These are phyloP conservation scores for Clunio marinus DNA, from an alignment of 2,888 invertebrate genomes.

Conservation along the genomic window DNA sequence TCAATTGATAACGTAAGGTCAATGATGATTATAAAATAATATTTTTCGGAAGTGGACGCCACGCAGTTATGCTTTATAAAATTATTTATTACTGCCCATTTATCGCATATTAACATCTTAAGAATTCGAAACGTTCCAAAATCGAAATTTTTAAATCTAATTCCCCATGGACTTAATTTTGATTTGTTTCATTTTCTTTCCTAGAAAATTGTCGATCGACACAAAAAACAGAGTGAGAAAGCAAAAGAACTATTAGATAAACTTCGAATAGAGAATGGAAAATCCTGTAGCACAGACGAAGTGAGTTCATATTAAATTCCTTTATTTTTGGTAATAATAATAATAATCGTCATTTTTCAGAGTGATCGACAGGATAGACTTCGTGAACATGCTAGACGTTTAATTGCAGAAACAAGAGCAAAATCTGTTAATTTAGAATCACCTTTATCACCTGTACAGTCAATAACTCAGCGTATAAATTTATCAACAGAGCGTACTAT, in stretches of 20 bases:
- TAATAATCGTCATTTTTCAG: constrained; percentile 46
- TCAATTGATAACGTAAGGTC: constrained; percentile 40
- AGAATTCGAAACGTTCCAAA: too few species aligned
- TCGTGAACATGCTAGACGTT: constrained; percentile 79
- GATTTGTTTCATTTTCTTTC: too few species aligned
- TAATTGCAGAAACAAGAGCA: constrained; percentile 80
- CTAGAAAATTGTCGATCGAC: constrained; percentile 51
- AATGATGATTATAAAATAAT: too few species aligned
- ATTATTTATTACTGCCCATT: too few species aligned
- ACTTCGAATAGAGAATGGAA: constrained; percentile 47
- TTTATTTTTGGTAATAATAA: too few species aligned
- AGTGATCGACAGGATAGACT: constrained; percentile 82
- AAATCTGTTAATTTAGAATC: constrained; percentile 47
- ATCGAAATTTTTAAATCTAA: too few species aligned
- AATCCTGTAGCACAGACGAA: constrained; percentile 39
- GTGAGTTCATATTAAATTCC: too few species aligned
- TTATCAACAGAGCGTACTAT: constrained; percentile 50
- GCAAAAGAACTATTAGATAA: constrained; percentile 52
- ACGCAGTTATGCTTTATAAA: too few species aligned
- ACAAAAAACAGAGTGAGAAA: constrained; percentile 53
- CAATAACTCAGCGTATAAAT: constrained; percentile 47
- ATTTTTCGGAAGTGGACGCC: too few species aligned
- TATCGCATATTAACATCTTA: too few species aligned
- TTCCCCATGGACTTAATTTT: too few species aligned
- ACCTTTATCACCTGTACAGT: constrained; percentile 49